Conservation (phyloP, 2,797 vertebrate genomes). For the Coracias cyanogaster region DNA sequence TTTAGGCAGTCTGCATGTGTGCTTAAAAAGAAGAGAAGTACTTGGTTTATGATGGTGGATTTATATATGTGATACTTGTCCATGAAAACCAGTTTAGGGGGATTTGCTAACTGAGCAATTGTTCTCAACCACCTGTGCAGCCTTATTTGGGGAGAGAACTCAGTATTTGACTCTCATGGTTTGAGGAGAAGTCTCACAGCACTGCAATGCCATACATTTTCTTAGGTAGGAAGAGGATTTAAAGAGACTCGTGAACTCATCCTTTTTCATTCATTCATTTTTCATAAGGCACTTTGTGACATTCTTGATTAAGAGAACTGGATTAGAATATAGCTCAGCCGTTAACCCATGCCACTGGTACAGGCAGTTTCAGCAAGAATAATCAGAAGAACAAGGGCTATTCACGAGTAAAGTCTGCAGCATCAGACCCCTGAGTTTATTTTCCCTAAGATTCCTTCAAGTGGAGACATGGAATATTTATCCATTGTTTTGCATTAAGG, state of each 20-base stretch:
- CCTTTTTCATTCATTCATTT: slow-evolving; percentile 7
- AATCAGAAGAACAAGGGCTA: background rate
- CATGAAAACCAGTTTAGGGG: background rate
- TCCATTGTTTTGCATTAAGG: background rate
- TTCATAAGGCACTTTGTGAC: background rate
- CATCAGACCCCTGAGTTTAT: background rate
- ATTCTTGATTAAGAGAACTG: background rate
- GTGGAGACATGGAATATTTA: background rate
- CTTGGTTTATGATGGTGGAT: background rate
- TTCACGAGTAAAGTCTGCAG: background rate
- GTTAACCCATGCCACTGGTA: background rate
- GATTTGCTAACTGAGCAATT: background rate
- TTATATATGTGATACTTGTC: background rate
- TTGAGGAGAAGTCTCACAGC: background rate
- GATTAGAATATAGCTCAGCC: background rate
- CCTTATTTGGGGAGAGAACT: background rate
- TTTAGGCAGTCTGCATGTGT: background rate
- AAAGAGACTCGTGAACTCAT: background rate
- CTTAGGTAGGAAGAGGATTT: background rate
- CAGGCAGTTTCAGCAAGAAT: background rate
- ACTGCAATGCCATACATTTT: background rate
- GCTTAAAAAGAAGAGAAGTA: background rate
- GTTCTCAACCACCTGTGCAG: background rate
- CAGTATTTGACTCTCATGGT: background rate
- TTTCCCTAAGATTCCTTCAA: background rate